phyloP scores from a whole-genome alignment of 2,113 vertebrate species.

The Rhadina sibilatrix region DNA sequence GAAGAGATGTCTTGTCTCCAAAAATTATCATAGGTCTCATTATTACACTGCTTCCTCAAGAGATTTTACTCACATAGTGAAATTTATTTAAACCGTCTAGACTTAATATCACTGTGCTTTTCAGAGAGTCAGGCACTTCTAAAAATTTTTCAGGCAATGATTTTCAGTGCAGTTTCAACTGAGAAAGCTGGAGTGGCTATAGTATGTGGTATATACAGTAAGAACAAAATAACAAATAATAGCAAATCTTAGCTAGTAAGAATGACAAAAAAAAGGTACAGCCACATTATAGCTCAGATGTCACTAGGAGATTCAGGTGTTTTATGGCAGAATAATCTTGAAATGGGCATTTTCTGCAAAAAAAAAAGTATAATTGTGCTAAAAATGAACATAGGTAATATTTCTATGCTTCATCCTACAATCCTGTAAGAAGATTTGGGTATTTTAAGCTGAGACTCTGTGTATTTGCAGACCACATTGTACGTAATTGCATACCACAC shows the following conservation, averaged over 20 bases:
- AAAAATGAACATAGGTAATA: not conserved
- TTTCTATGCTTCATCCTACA: not conserved
- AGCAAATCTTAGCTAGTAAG: not conserved
- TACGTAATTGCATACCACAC: not conserved
- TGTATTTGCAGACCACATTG: not conserved
- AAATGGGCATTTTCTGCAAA: not conserved
- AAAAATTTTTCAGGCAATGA: not conserved
- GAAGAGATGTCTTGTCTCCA: not conserved
- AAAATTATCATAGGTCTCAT: not conserved
- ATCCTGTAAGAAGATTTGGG: not conserved
- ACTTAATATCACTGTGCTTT: not conserved
- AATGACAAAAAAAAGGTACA: not conserved
- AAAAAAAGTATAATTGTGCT: not conserved
- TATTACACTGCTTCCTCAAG: not conserved
- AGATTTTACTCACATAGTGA: not conserved
- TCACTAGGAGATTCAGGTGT: not conserved
- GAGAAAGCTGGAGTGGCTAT: not conserved
- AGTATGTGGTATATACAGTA: not conserved
- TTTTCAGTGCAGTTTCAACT: not conserved
- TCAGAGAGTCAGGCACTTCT: not conserved
- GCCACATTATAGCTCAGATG: not conserved
- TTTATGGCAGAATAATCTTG: not conserved
- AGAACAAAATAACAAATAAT: not conserved
- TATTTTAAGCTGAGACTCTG: not conserved
- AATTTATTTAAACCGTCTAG: not conserved